Evolutionary conservation across 2,888 invertebrate species (phyloP).

Genomic region (Fabriciana adippe): DNA sequence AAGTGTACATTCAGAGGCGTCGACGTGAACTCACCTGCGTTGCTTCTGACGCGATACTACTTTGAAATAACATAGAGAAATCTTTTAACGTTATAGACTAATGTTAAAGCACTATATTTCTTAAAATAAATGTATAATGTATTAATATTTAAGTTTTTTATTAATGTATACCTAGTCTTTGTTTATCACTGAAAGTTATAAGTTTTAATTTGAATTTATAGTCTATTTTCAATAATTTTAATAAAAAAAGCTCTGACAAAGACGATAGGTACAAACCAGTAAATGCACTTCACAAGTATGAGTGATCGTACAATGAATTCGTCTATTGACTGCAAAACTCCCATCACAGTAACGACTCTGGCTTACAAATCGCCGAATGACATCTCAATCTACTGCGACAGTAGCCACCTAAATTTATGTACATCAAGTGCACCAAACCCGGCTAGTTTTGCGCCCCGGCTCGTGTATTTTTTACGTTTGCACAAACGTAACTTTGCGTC

Average conservation of each 20-base stretch:
- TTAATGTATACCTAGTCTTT: no score
- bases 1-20: conserved; percentile 25
- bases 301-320: background rate
- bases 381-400: conserved; percentile 56
- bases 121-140: background rate
- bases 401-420: conserved; percentile 46
- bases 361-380: conserved; percentile 52
- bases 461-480: conserved; percentile 46
- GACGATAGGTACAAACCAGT: background rate
- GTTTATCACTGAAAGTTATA: no score
- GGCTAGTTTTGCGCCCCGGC: conserved; percentile 40
- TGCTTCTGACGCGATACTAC: conserved; percentile 24
- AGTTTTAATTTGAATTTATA: no score
- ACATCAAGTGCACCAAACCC: conserved; percentile 46
- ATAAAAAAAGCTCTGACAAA: background rate
- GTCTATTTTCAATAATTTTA: no score
- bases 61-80: conserved; percentile 19
- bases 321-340: conserved; percentile 26
- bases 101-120: background rate
- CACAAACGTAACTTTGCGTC: conserved; percentile 45
- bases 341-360: conserved; percentile 26
- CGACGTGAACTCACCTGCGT: conserved; percentile 23
- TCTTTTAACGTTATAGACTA: conserved; percentile 15
- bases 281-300: background rate
- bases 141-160: no score